These are phyloP conservation scores for Clistopyga incitator DNA, from an alignment of 2,888 invertebrate genomes.

Conservation along the genomic window DNA sequence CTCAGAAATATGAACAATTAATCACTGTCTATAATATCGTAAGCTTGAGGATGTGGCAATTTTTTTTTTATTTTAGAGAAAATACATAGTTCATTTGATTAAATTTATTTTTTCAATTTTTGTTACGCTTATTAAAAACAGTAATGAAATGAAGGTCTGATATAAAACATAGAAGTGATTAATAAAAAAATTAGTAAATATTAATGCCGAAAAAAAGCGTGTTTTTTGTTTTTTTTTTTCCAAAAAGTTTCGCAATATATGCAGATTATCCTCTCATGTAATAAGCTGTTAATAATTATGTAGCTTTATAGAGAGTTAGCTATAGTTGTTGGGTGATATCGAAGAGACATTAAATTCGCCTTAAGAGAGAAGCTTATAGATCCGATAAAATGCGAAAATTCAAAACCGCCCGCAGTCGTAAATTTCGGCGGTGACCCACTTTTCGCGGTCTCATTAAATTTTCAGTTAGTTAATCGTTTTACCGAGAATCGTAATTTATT, in stretches of 20 bases:
- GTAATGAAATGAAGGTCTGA: too few relatives aligned
- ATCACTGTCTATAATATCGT: too few relatives aligned
- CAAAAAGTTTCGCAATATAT: background rate
- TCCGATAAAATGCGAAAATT: background rate
- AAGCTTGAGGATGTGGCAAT: too few relatives aligned
- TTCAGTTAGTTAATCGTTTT: background rate
- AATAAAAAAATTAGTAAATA: background rate
- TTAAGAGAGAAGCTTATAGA: background rate
- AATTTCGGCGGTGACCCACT: background rate
- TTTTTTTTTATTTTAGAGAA: too few relatives aligned
- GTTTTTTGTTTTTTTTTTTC: background rate
- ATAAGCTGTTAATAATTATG: conserved; percentile 1
- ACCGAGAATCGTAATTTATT: background rate
- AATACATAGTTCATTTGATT: too few relatives aligned
- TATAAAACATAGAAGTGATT: too few relatives aligned
- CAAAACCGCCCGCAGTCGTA: background rate
- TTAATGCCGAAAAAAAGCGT: background rate
- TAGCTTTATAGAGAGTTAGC: background rate
- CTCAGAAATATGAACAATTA: too few relatives aligned
- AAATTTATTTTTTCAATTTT: too few relatives aligned
- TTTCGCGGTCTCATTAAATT: background rate
- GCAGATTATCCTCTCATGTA: conserved; percentile 13
- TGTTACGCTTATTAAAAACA: too few relatives aligned
- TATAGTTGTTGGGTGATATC: conserved; percentile 1
- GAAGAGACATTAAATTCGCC: conserved; percentile 18